Evolutionary conservation across 92 coral and sea anemone species (phyloP).

Genomic region (Zoanthus gigantus): DNA sequence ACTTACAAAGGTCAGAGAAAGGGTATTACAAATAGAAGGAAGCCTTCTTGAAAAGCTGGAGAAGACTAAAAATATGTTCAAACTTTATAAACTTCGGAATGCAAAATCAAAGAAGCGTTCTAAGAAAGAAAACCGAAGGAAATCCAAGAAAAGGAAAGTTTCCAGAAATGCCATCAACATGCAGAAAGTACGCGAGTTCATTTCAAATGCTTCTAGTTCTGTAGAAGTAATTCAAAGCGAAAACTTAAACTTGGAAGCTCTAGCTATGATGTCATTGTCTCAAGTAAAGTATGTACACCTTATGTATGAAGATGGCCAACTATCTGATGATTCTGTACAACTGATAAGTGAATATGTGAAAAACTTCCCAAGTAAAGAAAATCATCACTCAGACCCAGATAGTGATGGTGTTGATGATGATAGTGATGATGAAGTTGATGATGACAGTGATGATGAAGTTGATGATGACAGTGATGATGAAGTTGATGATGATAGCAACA

Average conservation of each 20-base stretch:
- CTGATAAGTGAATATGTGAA: constrained; percentile 42
- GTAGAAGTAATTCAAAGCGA: constrained; percentile 56
- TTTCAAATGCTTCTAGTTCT: constrained; percentile 49
- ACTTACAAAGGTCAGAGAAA: constrained; percentile 38
- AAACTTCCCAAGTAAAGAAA: constrained; percentile 54
- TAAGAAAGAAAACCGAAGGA: constrained; percentile 51
- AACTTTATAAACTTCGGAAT: constrained; percentile 27
- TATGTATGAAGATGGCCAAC: constrained; percentile 49
- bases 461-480: not conserved
- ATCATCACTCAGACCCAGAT: constrained; percentile 28
- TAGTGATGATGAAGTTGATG: constrained; percentile 28
- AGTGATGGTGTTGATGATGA: not conserved
- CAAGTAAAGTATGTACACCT: constrained; percentile 49
- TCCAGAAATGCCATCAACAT: constrained; percentile 41
- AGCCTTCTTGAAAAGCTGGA: constrained; percentile 45
- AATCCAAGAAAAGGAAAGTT: constrained; percentile 43
- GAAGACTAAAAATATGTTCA: constrained; percentile 50
- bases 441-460: not conserved
- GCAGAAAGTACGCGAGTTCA: constrained; percentile 52
- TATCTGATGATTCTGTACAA: constrained; percentile 50
- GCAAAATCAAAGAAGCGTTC: constrained; percentile 54
- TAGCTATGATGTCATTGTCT: constrained; percentile 43
- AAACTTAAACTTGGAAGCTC: constrained; percentile 56
- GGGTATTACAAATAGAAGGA: constrained; percentile 32
- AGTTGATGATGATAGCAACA: not conserved